These are phyloP conservation scores for Drosophila diplacantha DNA, from an alignment of 2,888 invertebrate species.

Conservation along the genomic window DNA sequence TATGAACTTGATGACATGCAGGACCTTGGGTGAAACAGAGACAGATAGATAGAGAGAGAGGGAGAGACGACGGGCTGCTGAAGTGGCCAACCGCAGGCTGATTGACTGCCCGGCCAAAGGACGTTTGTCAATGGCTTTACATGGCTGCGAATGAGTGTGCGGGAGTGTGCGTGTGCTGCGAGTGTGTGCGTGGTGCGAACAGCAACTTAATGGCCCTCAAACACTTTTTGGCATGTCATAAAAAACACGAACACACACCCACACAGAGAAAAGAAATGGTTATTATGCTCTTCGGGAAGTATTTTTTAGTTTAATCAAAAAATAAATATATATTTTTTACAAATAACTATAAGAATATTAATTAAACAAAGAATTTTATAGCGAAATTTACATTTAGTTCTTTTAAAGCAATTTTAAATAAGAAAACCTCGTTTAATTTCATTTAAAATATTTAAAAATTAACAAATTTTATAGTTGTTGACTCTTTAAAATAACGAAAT, in stretches of 20 bases:
- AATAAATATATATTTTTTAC: not conserved
- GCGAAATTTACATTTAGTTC: too few species aligned
- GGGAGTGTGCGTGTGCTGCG: slow-evolving; percentile 12
- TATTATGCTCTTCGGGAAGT: not conserved
- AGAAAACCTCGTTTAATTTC: too few species aligned
- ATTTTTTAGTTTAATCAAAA: not conserved
- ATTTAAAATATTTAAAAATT: too few species aligned
- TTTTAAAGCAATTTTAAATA: too few species aligned
- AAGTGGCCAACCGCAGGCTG: slow-evolving; percentile 53
- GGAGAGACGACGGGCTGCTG: slow-evolving; percentile 15
- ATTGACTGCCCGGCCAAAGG: slow-evolving; percentile 53
- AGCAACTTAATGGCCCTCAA: slow-evolving; percentile 67
- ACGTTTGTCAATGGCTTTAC: slow-evolving; percentile 40
- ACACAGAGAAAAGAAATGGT: slow-evolving; percentile 21
- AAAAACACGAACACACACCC: slow-evolving; percentile 52
- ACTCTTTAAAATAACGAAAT: too few species aligned
- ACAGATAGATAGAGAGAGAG: slow-evolving; percentile 4
- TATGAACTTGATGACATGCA: slow-evolving; percentile 61
- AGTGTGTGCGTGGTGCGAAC: slow-evolving; percentile 55
- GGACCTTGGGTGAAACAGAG: slow-evolving; percentile 35
- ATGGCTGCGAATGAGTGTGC: slow-evolving; percentile 20
- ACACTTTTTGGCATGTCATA: slow-evolving; percentile 70
- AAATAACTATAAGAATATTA: too few species aligned
- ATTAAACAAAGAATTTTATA: too few species aligned
- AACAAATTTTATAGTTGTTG: too few species aligned